Conservation (phyloP, 2,888 invertebrate species). For the Halictus quadricinctus region DNA sequence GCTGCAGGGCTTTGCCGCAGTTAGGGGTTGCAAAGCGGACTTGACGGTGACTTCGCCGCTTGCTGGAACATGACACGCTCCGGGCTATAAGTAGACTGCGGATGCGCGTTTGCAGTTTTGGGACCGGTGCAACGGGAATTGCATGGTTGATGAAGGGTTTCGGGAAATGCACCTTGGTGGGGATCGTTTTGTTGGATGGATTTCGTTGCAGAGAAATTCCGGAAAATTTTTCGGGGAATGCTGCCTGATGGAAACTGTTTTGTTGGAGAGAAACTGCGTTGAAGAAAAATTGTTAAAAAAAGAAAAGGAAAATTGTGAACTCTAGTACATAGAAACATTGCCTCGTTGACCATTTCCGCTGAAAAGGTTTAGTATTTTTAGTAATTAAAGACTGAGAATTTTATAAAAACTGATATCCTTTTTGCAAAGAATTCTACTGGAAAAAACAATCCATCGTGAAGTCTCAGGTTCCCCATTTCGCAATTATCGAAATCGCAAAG, state of each 20-base stretch:
- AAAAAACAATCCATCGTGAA: no score
- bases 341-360: no score
- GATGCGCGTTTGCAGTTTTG: neutral
- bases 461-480: no score
- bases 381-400: no score
- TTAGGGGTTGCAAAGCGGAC: neutral
- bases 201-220: neutral
- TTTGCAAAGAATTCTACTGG: no score
- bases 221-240: neutral
- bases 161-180: neutral
- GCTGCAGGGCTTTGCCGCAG: slow-evolving; percentile 1
- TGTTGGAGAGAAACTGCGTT: no score
- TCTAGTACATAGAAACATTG: no score
- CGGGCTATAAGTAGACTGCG: neutral
- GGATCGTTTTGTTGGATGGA: neutral
- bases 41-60: neutral
- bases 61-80: neutral
- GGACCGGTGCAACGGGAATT: neutral
- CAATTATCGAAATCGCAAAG: no score
- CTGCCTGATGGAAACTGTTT: neutral
- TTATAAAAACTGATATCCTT: no score
- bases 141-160: neutral
- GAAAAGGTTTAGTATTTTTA: no score
- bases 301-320: no score
- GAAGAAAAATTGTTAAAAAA: no score